Evolutionary conservation across 2,888 invertebrate genomes (phyloP), one percentile per base, ranked within the genome.

Genomic region (Rhorus exstirpatorius): DNA sequence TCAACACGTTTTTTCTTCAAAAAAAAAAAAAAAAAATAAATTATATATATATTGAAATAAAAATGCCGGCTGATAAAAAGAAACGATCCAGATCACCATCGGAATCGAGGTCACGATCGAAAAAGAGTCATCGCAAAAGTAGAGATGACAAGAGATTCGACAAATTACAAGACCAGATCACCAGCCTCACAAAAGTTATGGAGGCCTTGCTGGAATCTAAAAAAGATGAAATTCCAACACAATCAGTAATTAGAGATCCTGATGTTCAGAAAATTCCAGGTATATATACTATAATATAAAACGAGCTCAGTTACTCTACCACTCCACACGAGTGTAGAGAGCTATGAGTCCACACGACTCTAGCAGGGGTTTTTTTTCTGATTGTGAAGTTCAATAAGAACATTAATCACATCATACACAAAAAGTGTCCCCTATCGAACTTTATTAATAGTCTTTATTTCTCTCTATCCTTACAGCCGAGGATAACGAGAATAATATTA

Each of bases 341-440:
- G 71, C 46, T 55, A 72, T 55, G 60, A 24, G 49, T 68, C 68
- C 68, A 49, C 60, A 60, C 60, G 60, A 72, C 55, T 38, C 21
- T 72, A 24, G 72, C 60, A 72, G 26, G 3, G 60, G 58, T 0
- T 58, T 53, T n/a, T 70, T 21, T 72, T 72, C 46, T n/a, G 44
- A 55, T 44, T 60, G 60, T 60, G 72, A 60, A 58, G 60, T 60
- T 72, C 60, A 72, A 72, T 44, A 60, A 72, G 26, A 72, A 60
- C 46, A 60, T 55, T 38, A 31, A 10, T 58, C 72, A 60, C 55
- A 58, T 60, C 46, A 58, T 60, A 72, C 60, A 72, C 46, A 58
- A 21, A 1, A 72, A 60, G 60, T 44, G 58, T 46, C 44, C 72
- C 72, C 46, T 44, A 72, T 21, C 21, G 19, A 41, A 17, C 2